phyloP scores from a whole-genome alignment of 2,888 invertebrate genomes.

The Laothoe populi region DNA sequence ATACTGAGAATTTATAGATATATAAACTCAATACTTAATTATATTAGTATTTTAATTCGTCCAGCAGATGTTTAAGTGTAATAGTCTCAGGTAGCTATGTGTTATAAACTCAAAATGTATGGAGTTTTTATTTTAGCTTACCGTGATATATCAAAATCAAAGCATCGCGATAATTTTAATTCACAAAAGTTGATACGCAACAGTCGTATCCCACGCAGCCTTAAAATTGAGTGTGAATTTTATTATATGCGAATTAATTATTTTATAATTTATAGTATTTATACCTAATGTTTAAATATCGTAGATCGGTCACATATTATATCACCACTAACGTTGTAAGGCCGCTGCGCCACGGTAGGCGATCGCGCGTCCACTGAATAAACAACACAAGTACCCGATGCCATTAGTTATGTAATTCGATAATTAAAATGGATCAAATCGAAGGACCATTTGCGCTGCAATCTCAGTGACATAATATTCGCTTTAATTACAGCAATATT shows the following conservation, averaged over 20 bases:
- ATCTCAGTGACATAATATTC: not conserved
- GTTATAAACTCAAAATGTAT: too few relatives aligned
- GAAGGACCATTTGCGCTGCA: slow-evolving; percentile 12
- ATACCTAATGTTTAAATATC: not conserved
- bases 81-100: too few relatives aligned
- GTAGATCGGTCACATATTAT: slow-evolving; percentile 1
- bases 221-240: not conserved
- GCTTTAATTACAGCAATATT: not conserved
- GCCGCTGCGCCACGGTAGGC: slow-evolving; percentile 23
- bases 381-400: slow-evolving; percentile 10
- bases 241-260: not conserved
- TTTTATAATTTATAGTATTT: not conserved
- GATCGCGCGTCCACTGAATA: slow-evolving; percentile 28
- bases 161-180: too few relatives aligned
- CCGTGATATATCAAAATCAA: too few relatives aligned
- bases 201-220: too few relatives aligned
- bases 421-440: slow-evolving; percentile 14
- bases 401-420: slow-evolving; percentile 27
- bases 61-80: too few relatives aligned
- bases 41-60: too few relatives aligned
- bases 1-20: too few relatives aligned
- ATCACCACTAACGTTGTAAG: not conserved
- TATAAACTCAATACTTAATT: too few relatives aligned
- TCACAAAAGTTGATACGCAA: too few relatives aligned
- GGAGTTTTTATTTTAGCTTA: too few relatives aligned